Conservation (phyloP, 2,888 invertebrate genomes). For the Ceriagrion tenellum region DNA sequence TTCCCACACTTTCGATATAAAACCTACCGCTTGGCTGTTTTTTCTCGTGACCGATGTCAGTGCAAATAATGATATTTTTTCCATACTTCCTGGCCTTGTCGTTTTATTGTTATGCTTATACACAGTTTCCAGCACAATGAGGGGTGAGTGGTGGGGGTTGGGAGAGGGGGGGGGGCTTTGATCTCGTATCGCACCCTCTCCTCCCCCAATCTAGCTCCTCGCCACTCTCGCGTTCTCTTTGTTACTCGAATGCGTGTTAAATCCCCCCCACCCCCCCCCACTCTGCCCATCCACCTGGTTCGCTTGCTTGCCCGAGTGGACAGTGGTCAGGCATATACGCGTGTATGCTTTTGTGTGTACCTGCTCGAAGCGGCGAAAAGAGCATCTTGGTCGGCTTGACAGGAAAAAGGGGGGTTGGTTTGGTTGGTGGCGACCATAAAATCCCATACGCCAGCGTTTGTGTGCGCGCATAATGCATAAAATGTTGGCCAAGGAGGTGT, state of each 20-base stretch:
- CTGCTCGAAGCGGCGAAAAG: neutral
- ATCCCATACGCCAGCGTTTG: neutral
- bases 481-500: slow-evolving; percentile 49
- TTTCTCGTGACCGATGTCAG: neutral
- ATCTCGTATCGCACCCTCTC: neutral
- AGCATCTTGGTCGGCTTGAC: neutral
- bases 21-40: neutral
- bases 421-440: neutral
- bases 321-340: neutral
- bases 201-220: neutral
- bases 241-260: neutral
- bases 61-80: slow-evolving; percentile 31
- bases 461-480: slow-evolving; percentile 39
- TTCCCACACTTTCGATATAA: neutral
- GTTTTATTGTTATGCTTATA: slow-evolving; percentile 13
- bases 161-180: neutral
- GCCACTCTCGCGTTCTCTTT: neutral
- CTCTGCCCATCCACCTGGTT: neutral
- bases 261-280: neutral
- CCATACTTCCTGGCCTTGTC: slow-evolving; percentile 50
- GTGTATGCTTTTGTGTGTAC: neutral
- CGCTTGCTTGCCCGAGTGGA: neutral
- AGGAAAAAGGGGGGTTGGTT: too few species aligned
- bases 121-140: neutral
- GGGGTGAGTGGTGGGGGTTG: too few species aligned